Evolutionary conservation across 2,888 invertebrate species (phyloP).

Genomic region (Amphiduros pacificus): DNA sequence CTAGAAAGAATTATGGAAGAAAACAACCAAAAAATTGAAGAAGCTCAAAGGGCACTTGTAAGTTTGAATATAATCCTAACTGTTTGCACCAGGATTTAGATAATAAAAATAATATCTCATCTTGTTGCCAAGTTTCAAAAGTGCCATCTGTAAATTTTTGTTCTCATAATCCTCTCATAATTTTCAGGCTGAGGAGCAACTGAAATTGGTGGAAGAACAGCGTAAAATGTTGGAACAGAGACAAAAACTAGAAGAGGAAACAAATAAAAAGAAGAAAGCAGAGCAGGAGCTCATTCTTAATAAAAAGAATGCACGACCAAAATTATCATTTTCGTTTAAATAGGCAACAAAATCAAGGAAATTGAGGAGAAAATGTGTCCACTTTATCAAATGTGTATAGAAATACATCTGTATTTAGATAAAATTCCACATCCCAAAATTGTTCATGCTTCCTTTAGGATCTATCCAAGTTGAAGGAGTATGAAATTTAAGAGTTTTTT

Average conservation of each 20-base stretch:
- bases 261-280: slow-evolving; percentile 87
- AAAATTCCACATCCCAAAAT: too few relatives aligned
- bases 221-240: slow-evolving; percentile 89
- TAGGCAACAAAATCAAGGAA: too few relatives aligned
- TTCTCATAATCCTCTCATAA: not conserved
- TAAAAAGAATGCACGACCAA: slow-evolving; percentile 89
- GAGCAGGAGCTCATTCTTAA: slow-evolving; percentile 97
- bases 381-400: too few relatives aligned
- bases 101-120: too few relatives aligned
- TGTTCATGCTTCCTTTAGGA: too few relatives aligned
- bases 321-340: slow-evolving; percentile 85
- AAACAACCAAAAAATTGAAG: slow-evolving; percentile 96
- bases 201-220: slow-evolving; percentile 96
- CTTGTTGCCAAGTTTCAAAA: too few relatives aligned
- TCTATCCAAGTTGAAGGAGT: too few relatives aligned
- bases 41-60: slow-evolving; percentile 94
- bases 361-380: too few relatives aligned
- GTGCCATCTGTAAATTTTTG: not conserved
- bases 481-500: too few relatives aligned
- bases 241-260: slow-evolving; percentile 88
- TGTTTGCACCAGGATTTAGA: too few relatives aligned
- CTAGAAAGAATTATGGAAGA: slow-evolving; percentile 95
- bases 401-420: too few relatives aligned
- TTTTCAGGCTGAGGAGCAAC: slow-evolving; percentile 89
- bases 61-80: slow-evolving; percentile 58